Evolutionary conservation across 1,140 invertebrate genomes (phyloP), one percentile per base, ranked within the genome.

Genomic region (Aethina tumida): DNA sequence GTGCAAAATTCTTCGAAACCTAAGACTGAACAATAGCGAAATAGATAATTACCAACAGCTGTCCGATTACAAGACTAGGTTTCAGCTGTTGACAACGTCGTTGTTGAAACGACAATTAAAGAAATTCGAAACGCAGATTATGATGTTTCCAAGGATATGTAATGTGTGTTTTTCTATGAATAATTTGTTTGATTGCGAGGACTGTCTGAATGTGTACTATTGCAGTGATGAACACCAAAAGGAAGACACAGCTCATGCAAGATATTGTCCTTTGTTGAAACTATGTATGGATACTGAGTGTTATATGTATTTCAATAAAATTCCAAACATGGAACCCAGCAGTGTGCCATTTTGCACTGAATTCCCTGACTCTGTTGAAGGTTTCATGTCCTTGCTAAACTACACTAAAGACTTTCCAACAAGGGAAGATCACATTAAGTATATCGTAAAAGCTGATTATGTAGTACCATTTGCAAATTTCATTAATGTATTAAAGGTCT

Each of bases 1-100:
- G 2, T 84, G 81, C 48, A 63, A 64, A 22, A 60, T 70, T 5
- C 76, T 70, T 56, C 62, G 34, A 4, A 27, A 31, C 16, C 10
- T 32, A 18, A 20, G 34, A 34, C 21, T 38, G n/a, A 36, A 30
- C 10, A 29, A 37, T 12, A 29, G 39, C 4, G 19, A 16, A n/a
- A 17, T 38, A 5, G 28, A 17, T 19, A 41, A 22, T 28, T 49
- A 31, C 25, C 31, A 48, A 5, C 41, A 47, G 15, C 43, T 43
- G 28, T 33, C 14, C 18, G 31, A 35, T 15, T 45, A 35, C 22
- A 46, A 43, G 16, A 31, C 47, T 16, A 16, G 22, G 24, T 25
- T 27, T 26, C 35, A 33, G n/a, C 14, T 34, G 12, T 30, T 38
- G 16, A 49, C 41, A 43, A 9, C 27, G 2, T 28, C 29, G 14